Base-by-base conservation (phyloP, 2,888 invertebrate genomes). In the Tridacna crocea region DNA sequence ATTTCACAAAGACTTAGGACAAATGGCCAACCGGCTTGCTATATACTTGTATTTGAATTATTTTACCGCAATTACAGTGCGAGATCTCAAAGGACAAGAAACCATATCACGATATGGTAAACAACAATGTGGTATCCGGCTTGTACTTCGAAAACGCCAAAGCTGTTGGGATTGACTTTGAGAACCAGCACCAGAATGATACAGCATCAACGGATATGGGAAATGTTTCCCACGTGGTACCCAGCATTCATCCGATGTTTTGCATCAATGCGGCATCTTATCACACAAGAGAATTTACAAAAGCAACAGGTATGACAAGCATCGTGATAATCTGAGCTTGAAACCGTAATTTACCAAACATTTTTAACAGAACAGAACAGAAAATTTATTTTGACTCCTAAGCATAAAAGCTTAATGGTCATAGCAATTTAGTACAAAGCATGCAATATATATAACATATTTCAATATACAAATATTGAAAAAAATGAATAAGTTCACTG, bases 121-220 rank as follows among this genome's bases (percentile, higher is more conserved):
- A 85, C 13, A 92, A 93, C 77, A 74, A 75, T 27, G 75, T 85
- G 11, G 82, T 93, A 24, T 88, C 88, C 8, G 82, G 86, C 17
- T 61, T 90, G 48, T 94, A 91, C 79, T 84, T 85, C 27, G 85
- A 85, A 24, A 88, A 93, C 83, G 92, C 91, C 12, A 80, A 84
- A 79, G 36, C 47, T 13, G 22, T 91, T 13, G 93, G 92, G 65
- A 70, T 89, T 0, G 84, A 88, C 55, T 85, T 87, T 48, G 87
- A 83, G 26, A 88, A 87, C 15, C 77, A 79, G 3, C 63, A 58
- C 17, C 36, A n/a, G 11, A 51, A 51, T 3, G 70, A 70, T 48
- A 77, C 79, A 0, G 93, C 91, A 8, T 93, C 92, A 11, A 90
- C 92, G 17, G 93, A 93, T 70, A 92, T 93, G 91, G 93, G 93